A percentile compares a stretch with the other conserved stretches of the same genome.
phyloP scores from a whole-genome alignment of 2,113 vertebrate genomes.

The Tachycineta bicolor region DNA sequence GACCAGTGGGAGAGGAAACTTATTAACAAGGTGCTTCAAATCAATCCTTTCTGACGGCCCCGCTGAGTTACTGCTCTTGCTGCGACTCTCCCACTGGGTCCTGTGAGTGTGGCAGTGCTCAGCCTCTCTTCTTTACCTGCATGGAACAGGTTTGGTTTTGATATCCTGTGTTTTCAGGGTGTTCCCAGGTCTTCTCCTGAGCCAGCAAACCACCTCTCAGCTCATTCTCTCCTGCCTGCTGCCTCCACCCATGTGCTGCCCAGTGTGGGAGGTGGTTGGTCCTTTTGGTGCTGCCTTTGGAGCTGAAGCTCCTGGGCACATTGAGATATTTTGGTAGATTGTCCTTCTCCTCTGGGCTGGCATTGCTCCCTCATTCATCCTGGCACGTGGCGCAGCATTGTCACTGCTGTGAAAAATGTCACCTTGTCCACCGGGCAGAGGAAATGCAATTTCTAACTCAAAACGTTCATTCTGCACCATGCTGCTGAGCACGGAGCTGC shows the following conservation, averaged over 20 bases:
- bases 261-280: rapidly evolving
- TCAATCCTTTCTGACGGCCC: neutral
- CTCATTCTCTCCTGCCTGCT: neutral
- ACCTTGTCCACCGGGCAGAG: neutral
- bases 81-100: neutral
- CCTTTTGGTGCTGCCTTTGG: neutral
- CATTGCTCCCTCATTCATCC: rapidly evolving
- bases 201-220: neutral
- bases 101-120: neutral
- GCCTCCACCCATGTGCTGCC: rapidly evolving
- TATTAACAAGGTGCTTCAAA: slow-evolving; percentile 42
- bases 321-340: neutral
- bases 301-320: neutral
- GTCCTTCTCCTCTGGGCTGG: neutral
- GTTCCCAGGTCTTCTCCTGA: neutral
- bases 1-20: slow-evolving; percentile 12
- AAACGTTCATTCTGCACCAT: rapidly evolving
- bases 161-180: neutral
- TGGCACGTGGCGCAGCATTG: rapidly evolving
- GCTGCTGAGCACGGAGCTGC: neutral
- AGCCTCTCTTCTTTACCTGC: rapidly evolving
- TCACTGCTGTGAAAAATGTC: rapidly evolving
- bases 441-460: neutral
- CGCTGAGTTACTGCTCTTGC: neutral
- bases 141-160: neutral